Evolutionary conservation across 2,888 invertebrate genomes (phyloP), one percentile per base, ranked within the genome.

Genomic region (Leptopterna dolabrata): DNA sequence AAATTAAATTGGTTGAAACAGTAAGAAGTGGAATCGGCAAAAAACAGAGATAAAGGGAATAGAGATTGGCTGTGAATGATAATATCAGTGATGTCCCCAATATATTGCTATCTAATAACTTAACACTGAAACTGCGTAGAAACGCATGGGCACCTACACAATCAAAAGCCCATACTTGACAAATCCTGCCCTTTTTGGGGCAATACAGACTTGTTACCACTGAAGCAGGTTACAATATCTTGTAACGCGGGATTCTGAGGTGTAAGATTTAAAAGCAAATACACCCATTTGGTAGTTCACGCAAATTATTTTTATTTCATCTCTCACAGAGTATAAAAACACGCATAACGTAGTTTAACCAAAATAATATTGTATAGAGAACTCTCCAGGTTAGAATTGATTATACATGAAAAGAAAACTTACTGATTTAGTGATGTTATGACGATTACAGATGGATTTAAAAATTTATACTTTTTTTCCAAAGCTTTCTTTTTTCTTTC

Each of bases 281-380:
- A 71, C 13, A 11, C 27, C 29, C 30, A 63, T 63, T 27, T 19
- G 63, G 63, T 63, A 19, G 63, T 78, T 63, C 83, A 83, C 83
- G 83, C 83, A 83, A 70, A 43, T 43, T 30, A 85, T 85, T 85
- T 85, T 63, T 85, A 76, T 85, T 85, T 85, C n/a, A 73, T 29
- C 85, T 71, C 73, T 41, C 85, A 73, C 47, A 73, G 85, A 73
- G 76, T 85, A 85, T 78, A 73, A 85, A 85, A 71, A 85, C 85
- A 85, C 85, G 45, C 63, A 63, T 45, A 85, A 85, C 73, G 29
- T 73, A 85, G 85, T 85, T 73, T 71, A 45, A 55, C 47, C 85
- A 73, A 73, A 85, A 85, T 73, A 85, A 85, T 47, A 85, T 43
- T 43, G 45, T 36, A 63, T 83, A 30, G 14, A 41, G 82, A 63